Conservation (phyloP, 2,113 vertebrate species). For the Phyllostomus discolor region DNA sequence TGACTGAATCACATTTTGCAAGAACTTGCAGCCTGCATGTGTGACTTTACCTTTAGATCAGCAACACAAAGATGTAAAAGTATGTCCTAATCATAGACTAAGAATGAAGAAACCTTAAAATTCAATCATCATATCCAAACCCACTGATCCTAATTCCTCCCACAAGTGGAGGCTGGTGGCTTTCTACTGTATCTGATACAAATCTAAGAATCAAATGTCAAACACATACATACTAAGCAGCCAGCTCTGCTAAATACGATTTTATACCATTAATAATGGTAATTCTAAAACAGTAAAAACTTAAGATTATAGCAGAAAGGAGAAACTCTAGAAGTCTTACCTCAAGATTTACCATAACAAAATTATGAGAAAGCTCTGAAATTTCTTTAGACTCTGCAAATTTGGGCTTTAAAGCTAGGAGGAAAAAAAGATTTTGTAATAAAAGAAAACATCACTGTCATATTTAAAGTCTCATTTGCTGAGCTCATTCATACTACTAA, state of each 20-base stretch:
- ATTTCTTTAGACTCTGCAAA: constrained; percentile 98
- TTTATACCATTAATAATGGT: not conserved
- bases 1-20: not conserved
- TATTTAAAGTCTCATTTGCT: not conserved
- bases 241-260: not conserved
- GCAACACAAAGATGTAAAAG: not conserved
- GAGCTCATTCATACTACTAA: not conserved
- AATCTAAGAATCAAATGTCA: not conserved
- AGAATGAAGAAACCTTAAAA: constrained; percentile 2
- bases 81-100: not conserved
- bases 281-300: constrained; percentile 20
- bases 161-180: not conserved
- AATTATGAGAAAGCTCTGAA: constrained; percentile 97
- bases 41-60: not conserved
- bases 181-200: not conserved
- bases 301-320: constrained; percentile 21
- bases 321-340: constrained; percentile 78
- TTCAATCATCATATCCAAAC: not conserved
- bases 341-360: constrained; percentile 98
- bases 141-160: not conserved
- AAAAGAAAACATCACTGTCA: constrained; percentile 25
- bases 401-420: constrained; percentile 94
- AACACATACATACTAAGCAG: not conserved
- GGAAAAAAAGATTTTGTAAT: not conserved
- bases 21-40: not conserved